Conservation (phyloP, 2,888 invertebrate species). For the Pilophorus perplexus region DNA sequence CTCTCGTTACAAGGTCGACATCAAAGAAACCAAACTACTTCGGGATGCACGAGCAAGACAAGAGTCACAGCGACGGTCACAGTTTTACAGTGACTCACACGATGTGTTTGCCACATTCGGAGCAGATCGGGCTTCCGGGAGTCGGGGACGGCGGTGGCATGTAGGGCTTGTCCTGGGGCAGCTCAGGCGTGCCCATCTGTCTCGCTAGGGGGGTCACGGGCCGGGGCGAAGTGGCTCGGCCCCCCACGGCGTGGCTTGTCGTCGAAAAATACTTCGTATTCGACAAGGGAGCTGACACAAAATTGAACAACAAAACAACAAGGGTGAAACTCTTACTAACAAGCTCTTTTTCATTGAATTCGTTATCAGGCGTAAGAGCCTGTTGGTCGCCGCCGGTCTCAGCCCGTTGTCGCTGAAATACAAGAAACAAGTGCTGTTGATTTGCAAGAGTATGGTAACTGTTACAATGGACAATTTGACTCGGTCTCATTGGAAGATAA, state of each 20-base stretch:
- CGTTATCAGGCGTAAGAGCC: slow-evolving; percentile 31
- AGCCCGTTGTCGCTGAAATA: slow-evolving; percentile 32
- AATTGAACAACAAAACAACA: slow-evolving; percentile 17
- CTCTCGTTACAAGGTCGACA: no score
- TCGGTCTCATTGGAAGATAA: background rate
- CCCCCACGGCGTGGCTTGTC: slow-evolving; percentile 73
- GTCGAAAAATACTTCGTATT: slow-evolving; percentile 63
- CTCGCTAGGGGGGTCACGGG: slow-evolving; percentile 57
- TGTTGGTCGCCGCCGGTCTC: slow-evolving; percentile 20
- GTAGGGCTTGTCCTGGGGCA: slow-evolving; percentile 56
- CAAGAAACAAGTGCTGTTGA: slow-evolving; percentile 19
- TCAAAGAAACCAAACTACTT: no score
- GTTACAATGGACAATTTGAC: background rate
- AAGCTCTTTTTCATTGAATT: slow-evolving; percentile 28
- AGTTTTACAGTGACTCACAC: slow-evolving; percentile 66
- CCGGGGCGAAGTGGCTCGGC: slow-evolving; percentile 61
- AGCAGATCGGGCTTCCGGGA: slow-evolving; percentile 64
- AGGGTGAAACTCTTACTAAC: slow-evolving; percentile 23
- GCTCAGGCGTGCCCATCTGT: slow-evolving; percentile 52
- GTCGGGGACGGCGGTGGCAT: slow-evolving; percentile 52
- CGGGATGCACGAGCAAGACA: no score
- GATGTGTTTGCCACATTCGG: slow-evolving; percentile 81
- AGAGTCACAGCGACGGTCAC: slow-evolving; percentile 11
- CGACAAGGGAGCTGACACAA: slow-evolving; percentile 46
- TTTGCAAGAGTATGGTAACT: slow-evolving; percentile 30